phyloP scores from a whole-genome alignment of 2,113 vertebrate genomes.

The Pseudopodoces humilis region DNA sequence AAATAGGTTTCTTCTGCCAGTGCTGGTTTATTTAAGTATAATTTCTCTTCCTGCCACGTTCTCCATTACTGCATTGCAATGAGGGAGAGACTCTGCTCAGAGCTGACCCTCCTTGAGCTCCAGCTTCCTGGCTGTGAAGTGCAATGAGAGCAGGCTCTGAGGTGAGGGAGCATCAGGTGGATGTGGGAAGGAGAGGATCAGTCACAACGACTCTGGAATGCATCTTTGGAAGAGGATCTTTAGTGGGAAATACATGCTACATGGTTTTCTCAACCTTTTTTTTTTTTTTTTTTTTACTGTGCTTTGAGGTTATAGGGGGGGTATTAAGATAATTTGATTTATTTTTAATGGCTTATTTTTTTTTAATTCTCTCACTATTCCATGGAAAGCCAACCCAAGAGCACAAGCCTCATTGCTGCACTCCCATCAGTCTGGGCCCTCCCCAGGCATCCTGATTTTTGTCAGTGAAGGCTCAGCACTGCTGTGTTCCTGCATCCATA shows the following conservation, averaged over 20 bases:
- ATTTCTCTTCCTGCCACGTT: neutral
- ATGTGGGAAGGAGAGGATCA: neutral
- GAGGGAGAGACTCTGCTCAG: neutral
- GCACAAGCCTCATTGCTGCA: fast-evolving
- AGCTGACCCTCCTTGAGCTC: neutral
- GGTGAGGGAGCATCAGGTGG: neutral
- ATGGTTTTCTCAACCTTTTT: neutral
- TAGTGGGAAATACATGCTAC: neutral
- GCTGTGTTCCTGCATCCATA: neutral
- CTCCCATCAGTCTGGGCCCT: neutral
- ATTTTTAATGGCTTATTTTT: neutral
- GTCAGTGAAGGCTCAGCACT: neutral
- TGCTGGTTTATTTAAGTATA: conserved; percentile 2
- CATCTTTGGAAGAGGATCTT: neutral
- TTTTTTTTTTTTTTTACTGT: neutral
- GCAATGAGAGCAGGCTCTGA: fast-evolving
- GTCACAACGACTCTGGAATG: fast-evolving
- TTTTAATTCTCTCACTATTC: neutral
- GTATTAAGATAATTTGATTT: neutral
- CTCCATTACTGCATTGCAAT: neutral
- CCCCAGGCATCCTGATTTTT: neutral
- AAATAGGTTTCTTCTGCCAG: conserved; percentile 27
- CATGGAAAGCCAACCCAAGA: neutral
- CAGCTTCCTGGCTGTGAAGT: neutral
- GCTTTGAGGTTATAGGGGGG: neutral